A percentile compares a stretch with the other conserved stretches of the same genome.
These are phyloP conservation scores for Zapornia atra DNA, from an alignment of 2,113 vertebrate species.

Conservation along the genomic window DNA sequence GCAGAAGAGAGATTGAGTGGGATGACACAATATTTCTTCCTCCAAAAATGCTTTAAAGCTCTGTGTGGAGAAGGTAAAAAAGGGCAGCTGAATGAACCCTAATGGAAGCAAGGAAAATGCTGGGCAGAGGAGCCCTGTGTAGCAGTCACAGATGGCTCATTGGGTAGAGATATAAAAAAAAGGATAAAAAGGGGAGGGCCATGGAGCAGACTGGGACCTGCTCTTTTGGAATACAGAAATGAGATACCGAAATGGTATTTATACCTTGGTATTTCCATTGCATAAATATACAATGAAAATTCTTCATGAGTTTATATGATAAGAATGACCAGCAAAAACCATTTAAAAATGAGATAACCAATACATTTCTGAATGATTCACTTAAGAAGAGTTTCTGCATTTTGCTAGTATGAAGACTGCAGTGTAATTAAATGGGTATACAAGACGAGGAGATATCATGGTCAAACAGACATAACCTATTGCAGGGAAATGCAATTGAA, in stretches of 20 bases:
- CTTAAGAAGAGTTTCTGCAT: background rate
- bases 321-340: background rate
- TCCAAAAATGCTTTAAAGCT: background rate
- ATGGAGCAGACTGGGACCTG: background rate
- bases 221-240: background rate
- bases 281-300: background rate
- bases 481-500: conserved; percentile 25
- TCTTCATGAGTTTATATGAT: background rate
- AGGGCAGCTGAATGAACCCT: background rate
- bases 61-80: background rate
- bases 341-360: background rate
- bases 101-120: background rate
- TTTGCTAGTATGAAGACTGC: background rate
- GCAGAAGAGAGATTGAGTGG: background rate
- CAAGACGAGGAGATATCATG: background rate
- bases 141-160: background rate
- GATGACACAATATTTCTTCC: background rate
- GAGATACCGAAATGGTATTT: background rate
- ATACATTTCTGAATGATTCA: background rate
- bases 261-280: background rate
- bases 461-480: conserved; percentile 28
- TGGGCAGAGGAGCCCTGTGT: background rate
- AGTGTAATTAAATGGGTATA: background rate
- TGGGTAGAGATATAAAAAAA: background rate
- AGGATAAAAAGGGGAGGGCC: background rate